Evolutionary conservation across 2,113 vertebrate genomes (phyloP).

Genomic region (Nothobranchius kuhntae): DNA sequence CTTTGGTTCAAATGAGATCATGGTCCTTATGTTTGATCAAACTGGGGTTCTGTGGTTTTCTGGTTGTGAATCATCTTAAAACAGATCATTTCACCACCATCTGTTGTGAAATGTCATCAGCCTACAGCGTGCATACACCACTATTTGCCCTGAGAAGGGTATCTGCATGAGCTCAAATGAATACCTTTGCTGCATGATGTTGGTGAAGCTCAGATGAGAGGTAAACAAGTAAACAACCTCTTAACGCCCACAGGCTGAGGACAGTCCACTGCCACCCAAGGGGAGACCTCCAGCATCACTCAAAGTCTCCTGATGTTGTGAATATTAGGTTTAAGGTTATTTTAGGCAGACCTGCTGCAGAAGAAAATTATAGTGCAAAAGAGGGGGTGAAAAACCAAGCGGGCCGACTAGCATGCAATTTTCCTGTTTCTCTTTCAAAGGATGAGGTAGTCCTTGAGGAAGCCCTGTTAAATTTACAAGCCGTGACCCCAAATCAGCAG

Average conservation of each 20-base stretch:
- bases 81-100: conserved; percentile 28
- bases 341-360: conserved; percentile 76
- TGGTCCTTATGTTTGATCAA: conserved; percentile 72
- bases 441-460: conserved; percentile 78
- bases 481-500: conserved; percentile 74
- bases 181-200: conserved; percentile 24
- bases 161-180: conserved; percentile 37
- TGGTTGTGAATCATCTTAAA: conserved; percentile 51
- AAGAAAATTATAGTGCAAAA: conserved; percentile 79
- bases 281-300: conserved; percentile 78
- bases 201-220: conserved; percentile 56
- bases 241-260: conserved; percentile 42
- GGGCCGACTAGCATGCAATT: conserved; percentile 74
- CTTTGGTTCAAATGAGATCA: conserved; percentile 78
- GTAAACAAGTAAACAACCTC: conserved; percentile 70
- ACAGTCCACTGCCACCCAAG: conserved; percentile 75
- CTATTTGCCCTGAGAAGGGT: conserved; percentile 9
- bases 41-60: conserved; percentile 66
- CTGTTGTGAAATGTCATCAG: conserved; percentile 25
- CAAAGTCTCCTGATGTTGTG: conserved; percentile 65
- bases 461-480: conserved; percentile 75
- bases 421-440: conserved; percentile 80
- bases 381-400: conserved; percentile 66
- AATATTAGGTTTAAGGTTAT: conserved; percentile 81
- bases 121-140: conserved; percentile 1